Evolutionary conservation across 2,113 vertebrate species (phyloP).

Genomic region (Apodemus sylvaticus): DNA sequence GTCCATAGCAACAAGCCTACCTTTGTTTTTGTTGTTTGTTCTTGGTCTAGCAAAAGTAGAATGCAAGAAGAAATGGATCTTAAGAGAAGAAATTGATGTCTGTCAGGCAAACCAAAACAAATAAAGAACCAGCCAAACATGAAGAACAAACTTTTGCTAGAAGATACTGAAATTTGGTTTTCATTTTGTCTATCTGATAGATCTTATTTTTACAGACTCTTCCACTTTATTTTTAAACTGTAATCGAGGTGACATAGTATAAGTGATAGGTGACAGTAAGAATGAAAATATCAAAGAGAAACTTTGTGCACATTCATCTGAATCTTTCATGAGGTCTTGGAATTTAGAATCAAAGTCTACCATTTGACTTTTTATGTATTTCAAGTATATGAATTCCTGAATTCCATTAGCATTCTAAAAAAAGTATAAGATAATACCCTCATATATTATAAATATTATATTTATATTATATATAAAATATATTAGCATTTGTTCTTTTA

Average conservation of each 20-base stretch:
- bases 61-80: too few species aligned
- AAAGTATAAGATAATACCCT: neutral
- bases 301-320: neutral
- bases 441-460: too few species aligned
- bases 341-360: too few species aligned
- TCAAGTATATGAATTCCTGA: neutral
- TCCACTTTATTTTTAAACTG: neutral
- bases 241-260: neutral
- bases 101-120: too few species aligned
- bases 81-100: too few species aligned
- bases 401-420: neutral
- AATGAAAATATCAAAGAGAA: neutral
- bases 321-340: neutral
- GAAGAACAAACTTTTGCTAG: too few species aligned
- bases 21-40: too few species aligned
- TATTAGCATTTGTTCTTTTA: neutral
- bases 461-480: neutral
- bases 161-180: neutral
- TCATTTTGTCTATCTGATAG: neutral
- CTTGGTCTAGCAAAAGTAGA: too few species aligned
- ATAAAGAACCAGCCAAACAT: too few species aligned
- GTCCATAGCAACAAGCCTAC: neutral
- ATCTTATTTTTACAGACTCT: neutral
- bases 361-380: neutral
- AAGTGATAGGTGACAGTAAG: neutral